Conservation (phyloP, 2,888 invertebrate genomes). For the Eristalis arbustorum region DNA sequence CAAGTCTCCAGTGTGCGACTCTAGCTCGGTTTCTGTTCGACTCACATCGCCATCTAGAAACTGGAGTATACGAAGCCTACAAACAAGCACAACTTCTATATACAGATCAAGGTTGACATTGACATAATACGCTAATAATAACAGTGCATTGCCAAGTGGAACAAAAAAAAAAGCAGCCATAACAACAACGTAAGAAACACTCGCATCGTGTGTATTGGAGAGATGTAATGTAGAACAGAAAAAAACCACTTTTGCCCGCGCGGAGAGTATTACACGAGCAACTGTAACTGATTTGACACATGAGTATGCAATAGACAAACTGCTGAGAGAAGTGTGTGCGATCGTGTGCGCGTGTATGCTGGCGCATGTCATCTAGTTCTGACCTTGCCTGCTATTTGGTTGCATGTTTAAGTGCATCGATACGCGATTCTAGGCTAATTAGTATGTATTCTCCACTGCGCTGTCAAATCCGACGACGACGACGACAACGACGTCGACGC, state of each 20-base stretch:
- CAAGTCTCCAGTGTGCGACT: not conserved
- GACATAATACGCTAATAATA: slow-evolving; percentile 70
- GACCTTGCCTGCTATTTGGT: slow-evolving; percentile 62
- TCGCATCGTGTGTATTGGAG: slow-evolving; percentile 29
- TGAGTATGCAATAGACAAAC: not conserved
- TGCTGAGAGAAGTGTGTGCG: not conserved
- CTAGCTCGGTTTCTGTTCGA: not conserved
- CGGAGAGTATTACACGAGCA: slow-evolving; percentile 38
- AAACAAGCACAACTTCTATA: slow-evolving; percentile 33
- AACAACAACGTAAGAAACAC: not conserved
- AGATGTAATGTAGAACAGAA: slow-evolving; percentile 63
- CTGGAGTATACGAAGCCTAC: slow-evolving; percentile 15
- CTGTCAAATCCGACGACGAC: not conserved
- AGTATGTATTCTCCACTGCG: slow-evolving; percentile 15
- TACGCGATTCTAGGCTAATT: slow-evolving; percentile 53
- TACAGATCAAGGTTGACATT: slow-evolving; percentile 69
- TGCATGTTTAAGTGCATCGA: slow-evolving; percentile 46
- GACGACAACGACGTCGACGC: slow-evolving; percentile 2
- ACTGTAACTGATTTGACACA: slow-evolving; percentile 56
- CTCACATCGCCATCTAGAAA: slow-evolving; percentile 11
- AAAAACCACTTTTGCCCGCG: slow-evolving; percentile 55
- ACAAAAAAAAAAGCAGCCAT: not conserved
- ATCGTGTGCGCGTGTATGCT: not conserved
- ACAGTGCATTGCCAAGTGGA: slow-evolving; percentile 67
- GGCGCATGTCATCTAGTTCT: slow-evolving; percentile 8